Percentiles rank a stretch among this genome's conserved stretches.
Evolutionary conservation across 2,113 vertebrate species (phyloP).

Genomic region (Murina feae): DNA sequence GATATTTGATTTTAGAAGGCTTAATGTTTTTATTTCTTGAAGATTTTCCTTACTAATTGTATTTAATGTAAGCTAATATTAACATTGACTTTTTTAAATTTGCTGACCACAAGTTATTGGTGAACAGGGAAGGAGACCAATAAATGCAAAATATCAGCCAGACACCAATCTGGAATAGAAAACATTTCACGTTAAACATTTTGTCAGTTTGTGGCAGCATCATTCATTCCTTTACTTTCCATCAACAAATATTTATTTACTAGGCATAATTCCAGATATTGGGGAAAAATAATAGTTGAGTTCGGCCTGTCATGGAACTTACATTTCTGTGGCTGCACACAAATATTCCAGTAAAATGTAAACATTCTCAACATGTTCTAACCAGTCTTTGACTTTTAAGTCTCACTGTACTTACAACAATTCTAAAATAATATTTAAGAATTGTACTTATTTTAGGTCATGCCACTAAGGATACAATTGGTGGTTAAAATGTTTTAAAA

Average conservation of each 20-base stretch:
- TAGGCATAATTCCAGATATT: neutral
- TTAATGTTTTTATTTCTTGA: neutral
- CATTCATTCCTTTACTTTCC: neutral
- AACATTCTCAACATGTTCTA: neutral
- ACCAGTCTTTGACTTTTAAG: neutral
- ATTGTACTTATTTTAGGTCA: neutral
- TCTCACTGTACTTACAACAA: neutral
- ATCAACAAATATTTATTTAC: neutral
- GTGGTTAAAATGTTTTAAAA: neutral
- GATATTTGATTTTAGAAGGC: neutral
- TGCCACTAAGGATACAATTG: neutral
- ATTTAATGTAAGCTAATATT: neutral
- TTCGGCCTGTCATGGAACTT: neutral
- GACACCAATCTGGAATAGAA: neutral
- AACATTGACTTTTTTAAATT: constrained; percentile 32
- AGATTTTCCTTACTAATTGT: constrained; percentile 10
- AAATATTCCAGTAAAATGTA: neutral
- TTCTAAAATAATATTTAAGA: neutral
- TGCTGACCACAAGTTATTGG: neutral
- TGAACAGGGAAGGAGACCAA: neutral
- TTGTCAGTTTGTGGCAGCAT: neutral
- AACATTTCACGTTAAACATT: neutral
- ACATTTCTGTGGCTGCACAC: neutral
- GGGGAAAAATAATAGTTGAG: neutral
- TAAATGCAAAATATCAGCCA: neutral